Base-by-base conservation (phyloP, 2,797 vertebrate species). In the Sternotherus odoratus region DNA sequence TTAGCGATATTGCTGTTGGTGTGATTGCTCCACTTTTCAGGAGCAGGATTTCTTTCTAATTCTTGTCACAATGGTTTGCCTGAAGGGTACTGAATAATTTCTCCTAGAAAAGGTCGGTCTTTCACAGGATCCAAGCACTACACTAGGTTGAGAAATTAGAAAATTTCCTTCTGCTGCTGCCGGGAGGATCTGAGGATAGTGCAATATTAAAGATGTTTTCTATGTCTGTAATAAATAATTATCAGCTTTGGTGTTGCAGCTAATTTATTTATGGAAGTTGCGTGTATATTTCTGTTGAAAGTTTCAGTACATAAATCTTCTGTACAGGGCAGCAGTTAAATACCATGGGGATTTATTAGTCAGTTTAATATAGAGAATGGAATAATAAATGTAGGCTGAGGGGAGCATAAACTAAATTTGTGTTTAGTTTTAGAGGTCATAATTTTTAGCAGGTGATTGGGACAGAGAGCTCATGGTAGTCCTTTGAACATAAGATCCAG, bases 361-460 rank as follows among this genome's bases (percentile, higher is more conserved):
- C 46, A 36, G 74, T 90, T 93, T 94, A 92, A 51, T 88, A 46
- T 3, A 79, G 85, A 93, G 93, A 91, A 91, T 79, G 91, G 87
- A 97, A 96, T 93, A 88, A 95, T 97, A 95, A 93, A 84, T 95
- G 96, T 89, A 94, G 74, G 85, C 90, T 77, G 88, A 95, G 93
- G 83, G 89, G 77, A 85, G 30, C 0, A 1, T 94, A 95, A 89
- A 95, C 91, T 78, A 60, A 90, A 97, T 95, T 97, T 94, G 87
- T 36, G 21, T 83, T 96, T 96, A 95, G 96, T 91, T 96, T 92
- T 69, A 28, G 87, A 95, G 91, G 91, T 96, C 94, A 77, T 94
- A 88, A 95, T 97, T 95, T 97, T 95, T 94, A 96, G 96, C 96
- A 97, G 97, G 97, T 97, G 96, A 77, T 92, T 83, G 50, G 72